Conservation (phyloP, 2,888 invertebrate species). For the Orthosia gothica region DNA sequence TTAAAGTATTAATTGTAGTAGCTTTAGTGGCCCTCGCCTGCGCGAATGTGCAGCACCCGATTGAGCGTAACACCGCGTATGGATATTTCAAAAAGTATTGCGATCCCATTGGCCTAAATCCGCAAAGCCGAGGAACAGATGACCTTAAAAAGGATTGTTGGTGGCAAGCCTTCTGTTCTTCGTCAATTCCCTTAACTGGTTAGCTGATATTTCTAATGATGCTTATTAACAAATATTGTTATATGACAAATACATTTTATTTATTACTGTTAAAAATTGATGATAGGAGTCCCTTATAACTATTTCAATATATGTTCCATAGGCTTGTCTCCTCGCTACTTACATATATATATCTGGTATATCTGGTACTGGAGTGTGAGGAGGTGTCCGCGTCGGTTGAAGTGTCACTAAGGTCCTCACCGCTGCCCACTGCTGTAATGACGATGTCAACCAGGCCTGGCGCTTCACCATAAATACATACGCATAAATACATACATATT, state of each 20-base stretch:
- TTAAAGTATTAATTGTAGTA: constrained; percentile 60
- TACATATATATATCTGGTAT: constrained; percentile 20
- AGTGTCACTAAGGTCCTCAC: constrained; percentile 70
- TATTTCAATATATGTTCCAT: background rate
- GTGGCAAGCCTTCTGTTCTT: constrained; percentile 71
- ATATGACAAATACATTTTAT: too few relatives aligned
- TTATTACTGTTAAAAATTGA: too few relatives aligned
- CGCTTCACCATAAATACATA: constrained; percentile 75
- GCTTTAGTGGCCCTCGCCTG: constrained; percentile 55
- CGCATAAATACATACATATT: too few relatives aligned
- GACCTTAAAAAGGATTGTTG: constrained; percentile 73
- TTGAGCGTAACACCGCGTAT: constrained; percentile 64
- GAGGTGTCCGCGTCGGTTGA: constrained; percentile 74
- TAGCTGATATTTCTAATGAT: background rate
- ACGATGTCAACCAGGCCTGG: constrained; percentile 77
- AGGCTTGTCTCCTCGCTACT: constrained; percentile 63
- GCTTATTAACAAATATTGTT: too few relatives aligned
- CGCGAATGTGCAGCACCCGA: constrained; percentile 43
- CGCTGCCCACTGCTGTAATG: constrained; percentile 84
- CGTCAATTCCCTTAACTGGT: constrained; percentile 80
- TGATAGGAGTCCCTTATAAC: too few relatives aligned
- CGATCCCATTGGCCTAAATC: constrained; percentile 74
- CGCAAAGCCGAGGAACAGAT: constrained; percentile 74
- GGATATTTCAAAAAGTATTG: constrained; percentile 75
- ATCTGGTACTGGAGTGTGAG: constrained; percentile 73